A percentile compares a stretch with the other conserved stretches of the same genome.
These are phyloP conservation scores for Diploscapter pachys DNA, from an alignment of 1,140 invertebrate genomes.

Conservation along the genomic window DNA sequence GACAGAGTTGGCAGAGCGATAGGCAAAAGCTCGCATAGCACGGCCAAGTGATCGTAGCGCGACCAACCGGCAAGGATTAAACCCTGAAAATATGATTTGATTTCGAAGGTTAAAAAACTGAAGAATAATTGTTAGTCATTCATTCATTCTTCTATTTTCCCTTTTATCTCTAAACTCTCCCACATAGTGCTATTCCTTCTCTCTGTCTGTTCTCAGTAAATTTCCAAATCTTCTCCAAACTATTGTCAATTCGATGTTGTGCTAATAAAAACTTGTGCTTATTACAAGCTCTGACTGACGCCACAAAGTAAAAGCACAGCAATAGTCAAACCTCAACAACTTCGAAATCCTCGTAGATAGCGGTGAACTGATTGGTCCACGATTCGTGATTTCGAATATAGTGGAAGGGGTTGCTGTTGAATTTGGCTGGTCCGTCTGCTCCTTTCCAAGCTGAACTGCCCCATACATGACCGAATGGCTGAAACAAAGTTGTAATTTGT, in stretches of 20 bases:
- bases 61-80: constrained; percentile 58
- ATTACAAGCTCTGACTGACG: too few species aligned
- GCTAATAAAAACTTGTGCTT: too few species aligned
- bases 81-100: constrained; percentile 36
- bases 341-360: constrained; percentile 53
- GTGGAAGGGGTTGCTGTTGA: constrained; percentile 52
- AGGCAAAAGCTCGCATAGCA: constrained; percentile 82
- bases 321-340: constrained; percentile 39
- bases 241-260: too few species aligned
- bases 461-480: constrained; percentile 81
- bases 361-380: constrained; percentile 49
- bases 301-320: not conserved
- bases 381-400: constrained; percentile 56
- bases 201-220: not conserved
- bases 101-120: constrained; percentile 5
- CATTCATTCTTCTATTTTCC: not conserved
- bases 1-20: constrained; percentile 73
- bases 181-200: not conserved
- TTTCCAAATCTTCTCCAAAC: too few species aligned
- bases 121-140: not conserved
- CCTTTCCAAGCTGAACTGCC: constrained; percentile 85
- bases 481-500: constrained; percentile 53
- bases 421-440: constrained; percentile 50
- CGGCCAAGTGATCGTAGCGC: constrained; percentile 82
- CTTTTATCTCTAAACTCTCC: not conserved